phyloP scores from a whole-genome alignment of 1,140 invertebrate species.

The Cydia splendana region DNA sequence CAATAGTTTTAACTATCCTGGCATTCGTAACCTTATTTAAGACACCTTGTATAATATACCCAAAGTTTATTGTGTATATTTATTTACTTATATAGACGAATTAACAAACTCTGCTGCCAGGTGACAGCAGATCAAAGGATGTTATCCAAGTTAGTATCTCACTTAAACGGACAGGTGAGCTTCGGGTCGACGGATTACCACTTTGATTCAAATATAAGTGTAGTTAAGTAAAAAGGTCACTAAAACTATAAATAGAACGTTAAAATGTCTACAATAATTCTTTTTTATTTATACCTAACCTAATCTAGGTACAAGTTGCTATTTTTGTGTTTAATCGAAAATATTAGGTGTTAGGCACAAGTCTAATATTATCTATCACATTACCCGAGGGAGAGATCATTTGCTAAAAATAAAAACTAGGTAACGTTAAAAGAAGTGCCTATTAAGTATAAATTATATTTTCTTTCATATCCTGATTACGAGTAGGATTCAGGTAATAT shows the following conservation, averaged over 20 bases:
- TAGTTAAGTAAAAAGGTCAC: no score
- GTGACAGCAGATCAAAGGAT: slow-evolving; percentile 21
- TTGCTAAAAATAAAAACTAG: no score
- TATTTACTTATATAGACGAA: neutral
- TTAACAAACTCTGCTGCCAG: neutral
- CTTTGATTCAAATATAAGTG: neutral
- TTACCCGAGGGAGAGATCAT: no score
- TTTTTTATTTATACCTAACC: no score
- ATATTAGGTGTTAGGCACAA: no score
- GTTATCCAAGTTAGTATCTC: slow-evolving; percentile 4
- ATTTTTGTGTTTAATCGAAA: no score
- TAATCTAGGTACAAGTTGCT: no score
- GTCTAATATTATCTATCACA: no score
- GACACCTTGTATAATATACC: neutral
- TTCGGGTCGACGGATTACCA: neutral
- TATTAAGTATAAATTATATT: neutral
- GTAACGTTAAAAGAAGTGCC: no score
- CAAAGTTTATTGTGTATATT: neutral
- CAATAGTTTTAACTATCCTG: no score
- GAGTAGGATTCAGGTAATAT: slow-evolving; percentile 11
- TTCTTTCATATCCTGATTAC: neutral
- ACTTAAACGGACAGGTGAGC: neutral
- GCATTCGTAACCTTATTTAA: neutral
- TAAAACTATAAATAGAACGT: no score
- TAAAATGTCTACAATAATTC: no score